These are phyloP conservation scores for Tenthredo livida DNA, from an alignment of 2,888 invertebrate genomes.

Conservation along the genomic window DNA sequence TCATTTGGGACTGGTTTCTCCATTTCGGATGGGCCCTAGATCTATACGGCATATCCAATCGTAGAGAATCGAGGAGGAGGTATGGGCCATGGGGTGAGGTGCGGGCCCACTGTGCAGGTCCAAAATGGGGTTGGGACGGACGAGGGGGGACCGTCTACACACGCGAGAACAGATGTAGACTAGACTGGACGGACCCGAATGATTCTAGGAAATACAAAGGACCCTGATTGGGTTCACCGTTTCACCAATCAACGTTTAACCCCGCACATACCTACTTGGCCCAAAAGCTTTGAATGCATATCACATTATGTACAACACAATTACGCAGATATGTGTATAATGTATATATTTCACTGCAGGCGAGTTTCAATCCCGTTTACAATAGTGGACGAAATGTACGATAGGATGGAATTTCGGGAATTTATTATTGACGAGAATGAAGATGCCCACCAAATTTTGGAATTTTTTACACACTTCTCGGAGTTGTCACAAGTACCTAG, in stretches of 20 bases:
- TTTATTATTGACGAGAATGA: neutral
- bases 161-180: slow-evolving; percentile 57
- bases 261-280: slow-evolving; percentile 38
- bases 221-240: slow-evolving; percentile 64
- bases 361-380: neutral
- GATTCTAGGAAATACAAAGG: slow-evolving; percentile 65
- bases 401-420: slow-evolving; percentile 18
- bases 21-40: slow-evolving; percentile 61
- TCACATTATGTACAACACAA: slow-evolving; percentile 29
- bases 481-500: neutral
- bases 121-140: slow-evolving; percentile 57
- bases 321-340: slow-evolving; percentile 20
- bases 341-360: slow-evolving; percentile 6
- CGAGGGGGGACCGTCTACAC: slow-evolving; percentile 14
- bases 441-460: neutral
- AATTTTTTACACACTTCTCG: neutral
- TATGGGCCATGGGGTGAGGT: slow-evolving; percentile 49
- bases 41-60: slow-evolving; percentile 65
- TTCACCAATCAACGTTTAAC: slow-evolving; percentile 61
- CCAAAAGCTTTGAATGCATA: neutral
- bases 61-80: slow-evolving; percentile 59
- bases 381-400: slow-evolving; percentile 7
- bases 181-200: slow-evolving; percentile 55
- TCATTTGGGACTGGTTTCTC: slow-evolving; percentile 61
- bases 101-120: slow-evolving; percentile 53